Evolutionary conservation across 1,140 invertebrate genomes (phyloP).

Genomic region (Lepidostoma basale): DNA sequence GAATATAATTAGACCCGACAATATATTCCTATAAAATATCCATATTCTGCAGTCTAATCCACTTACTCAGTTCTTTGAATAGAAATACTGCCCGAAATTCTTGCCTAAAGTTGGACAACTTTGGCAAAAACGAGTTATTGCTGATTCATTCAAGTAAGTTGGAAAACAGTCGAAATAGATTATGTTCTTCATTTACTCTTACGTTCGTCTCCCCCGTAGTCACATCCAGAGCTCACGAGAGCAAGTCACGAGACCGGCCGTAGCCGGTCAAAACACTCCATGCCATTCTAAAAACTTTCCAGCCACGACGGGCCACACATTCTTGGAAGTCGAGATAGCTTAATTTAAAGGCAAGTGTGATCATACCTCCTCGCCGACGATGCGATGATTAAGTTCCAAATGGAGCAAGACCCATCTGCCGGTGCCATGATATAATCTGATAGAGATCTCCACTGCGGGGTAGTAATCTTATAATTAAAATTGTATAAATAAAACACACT

Average conservation of each 20-base stretch:
- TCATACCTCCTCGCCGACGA: constrained; percentile 4
- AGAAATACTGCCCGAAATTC: constrained; percentile 11
- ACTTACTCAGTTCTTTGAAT: constrained; percentile 17
- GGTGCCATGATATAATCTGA: constrained; percentile 27
- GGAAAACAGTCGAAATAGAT: constrained; percentile 18
- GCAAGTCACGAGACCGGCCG: not conserved
- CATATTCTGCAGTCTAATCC: constrained; percentile 25
- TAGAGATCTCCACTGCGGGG: constrained; percentile 37
- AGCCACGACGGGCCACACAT: not conserved
- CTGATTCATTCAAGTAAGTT: constrained; percentile 18
- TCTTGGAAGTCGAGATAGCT: constrained; percentile 12
- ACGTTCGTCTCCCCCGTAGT: not conserved
- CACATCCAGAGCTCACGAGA: not conserved
- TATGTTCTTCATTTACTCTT: constrained; percentile 6
- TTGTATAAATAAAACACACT: constrained; percentile 45
- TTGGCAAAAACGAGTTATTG: constrained; percentile 4
- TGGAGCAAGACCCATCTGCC: constrained; percentile 37
- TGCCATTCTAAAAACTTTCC: not conserved
- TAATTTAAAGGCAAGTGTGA: constrained; percentile 28
- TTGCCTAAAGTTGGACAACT: not conserved
- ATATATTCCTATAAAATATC: constrained; percentile 20
- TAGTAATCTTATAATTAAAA: constrained; percentile 39
- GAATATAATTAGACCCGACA: not conserved
- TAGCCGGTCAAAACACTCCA: not conserved
- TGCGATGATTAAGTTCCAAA: constrained; percentile 37